phyloP scores from a whole-genome alignment of 2,797 vertebrate genomes.

The Muscicapa striata region DNA sequence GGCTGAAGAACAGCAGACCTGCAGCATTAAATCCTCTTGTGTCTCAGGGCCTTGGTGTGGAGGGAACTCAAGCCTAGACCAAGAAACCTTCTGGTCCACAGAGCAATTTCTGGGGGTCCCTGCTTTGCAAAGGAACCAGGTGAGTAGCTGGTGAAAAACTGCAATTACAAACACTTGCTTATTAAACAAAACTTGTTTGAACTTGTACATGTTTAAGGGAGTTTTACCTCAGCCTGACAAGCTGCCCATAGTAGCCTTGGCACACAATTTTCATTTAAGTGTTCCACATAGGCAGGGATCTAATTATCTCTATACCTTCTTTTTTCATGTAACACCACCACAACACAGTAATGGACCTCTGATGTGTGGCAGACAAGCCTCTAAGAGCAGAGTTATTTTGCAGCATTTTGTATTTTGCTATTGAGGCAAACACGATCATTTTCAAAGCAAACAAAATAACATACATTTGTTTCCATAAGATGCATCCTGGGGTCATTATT shows the following conservation, averaged over 20 bases:
- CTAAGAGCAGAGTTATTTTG: neutral
- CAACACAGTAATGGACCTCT: neutral
- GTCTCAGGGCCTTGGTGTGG: fast-evolving
- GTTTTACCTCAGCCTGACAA: neutral
- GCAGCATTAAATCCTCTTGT: neutral
- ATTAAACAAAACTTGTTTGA: neutral
- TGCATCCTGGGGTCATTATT: neutral
- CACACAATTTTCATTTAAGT: neutral
- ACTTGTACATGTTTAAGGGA: neutral
- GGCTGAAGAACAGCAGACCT: neutral
- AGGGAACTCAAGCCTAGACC: neutral
- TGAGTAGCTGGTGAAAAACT: neutral
- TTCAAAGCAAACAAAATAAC: neutral
- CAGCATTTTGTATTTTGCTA: neutral
- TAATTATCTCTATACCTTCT: fast-evolving
- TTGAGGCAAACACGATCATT: neutral
- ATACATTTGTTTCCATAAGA: neutral
- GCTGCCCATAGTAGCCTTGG: neutral
- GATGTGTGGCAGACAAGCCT: neutral
- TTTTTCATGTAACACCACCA: neutral
- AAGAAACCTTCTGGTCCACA: neutral
- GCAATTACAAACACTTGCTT: neutral
- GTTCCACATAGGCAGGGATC: neutral
- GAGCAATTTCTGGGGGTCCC: neutral
- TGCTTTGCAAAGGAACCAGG: neutral